Conservation (phyloP, 1,140 invertebrate species). For the Pentalonia nigronervosa region DNA sequence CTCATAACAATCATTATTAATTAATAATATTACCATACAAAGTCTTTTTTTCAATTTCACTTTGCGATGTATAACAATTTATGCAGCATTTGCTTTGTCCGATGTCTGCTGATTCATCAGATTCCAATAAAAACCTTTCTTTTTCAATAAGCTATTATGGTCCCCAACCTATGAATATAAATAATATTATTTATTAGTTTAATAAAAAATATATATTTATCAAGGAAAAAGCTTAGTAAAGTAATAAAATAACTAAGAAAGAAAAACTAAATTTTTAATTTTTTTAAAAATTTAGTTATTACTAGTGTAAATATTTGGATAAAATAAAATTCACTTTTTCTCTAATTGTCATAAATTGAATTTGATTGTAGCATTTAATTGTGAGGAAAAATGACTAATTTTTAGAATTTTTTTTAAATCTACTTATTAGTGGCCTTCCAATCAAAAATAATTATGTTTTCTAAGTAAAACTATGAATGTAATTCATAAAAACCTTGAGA, state of each 20-base stretch:
- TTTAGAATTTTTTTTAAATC: no score
- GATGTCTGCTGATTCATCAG: slow-evolving; percentile 71
- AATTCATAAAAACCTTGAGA: no score
- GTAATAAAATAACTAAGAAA: no score
- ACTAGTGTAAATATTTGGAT: neutral
- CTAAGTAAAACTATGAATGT: no score
- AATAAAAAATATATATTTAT: neutral
- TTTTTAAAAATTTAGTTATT: neutral
- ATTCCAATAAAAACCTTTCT: slow-evolving; percentile 74
- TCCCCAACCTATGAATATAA: slow-evolving; percentile 69
- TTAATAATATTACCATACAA: neutral
- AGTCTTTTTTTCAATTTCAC: neutral
- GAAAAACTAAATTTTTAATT: neutral
- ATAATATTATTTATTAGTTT: neutral
- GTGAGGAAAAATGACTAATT: no score
- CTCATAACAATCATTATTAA: neutral
- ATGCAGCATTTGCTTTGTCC: slow-evolving; percentile 48
- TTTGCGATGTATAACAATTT: neutral
- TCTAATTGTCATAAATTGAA: neutral
- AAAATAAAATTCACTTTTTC: neutral
- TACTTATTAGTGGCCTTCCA: no score
- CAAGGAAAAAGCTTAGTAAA: neutral
- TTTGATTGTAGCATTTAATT: no score
- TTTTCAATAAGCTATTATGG: slow-evolving; percentile 69
- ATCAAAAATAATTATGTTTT: no score